Conservation (phyloP, 2,113 vertebrate species). For the Anguilla rostrata region DNA sequence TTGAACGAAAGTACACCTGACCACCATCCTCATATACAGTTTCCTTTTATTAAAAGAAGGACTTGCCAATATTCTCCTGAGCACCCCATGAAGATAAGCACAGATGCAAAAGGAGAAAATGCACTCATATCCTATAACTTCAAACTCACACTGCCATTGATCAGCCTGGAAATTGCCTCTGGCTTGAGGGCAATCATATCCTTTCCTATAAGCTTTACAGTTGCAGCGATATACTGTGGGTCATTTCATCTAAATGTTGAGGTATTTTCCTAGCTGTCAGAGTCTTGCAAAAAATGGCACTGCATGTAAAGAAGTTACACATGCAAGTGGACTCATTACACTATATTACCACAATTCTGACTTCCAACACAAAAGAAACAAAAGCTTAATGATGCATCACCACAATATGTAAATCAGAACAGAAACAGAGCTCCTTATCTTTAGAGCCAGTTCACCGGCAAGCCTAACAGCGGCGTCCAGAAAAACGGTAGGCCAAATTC, state of each 20-base stretch:
- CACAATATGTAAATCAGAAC: background rate
- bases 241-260: background rate
- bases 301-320: background rate
- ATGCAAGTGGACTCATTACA: background rate
- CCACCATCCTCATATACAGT: too few species aligned
- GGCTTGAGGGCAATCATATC: background rate
- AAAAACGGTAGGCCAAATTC: background rate
- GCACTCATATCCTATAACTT: background rate
- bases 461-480: background rate
- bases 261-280: background rate
- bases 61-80: background rate
- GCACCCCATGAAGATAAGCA: background rate
- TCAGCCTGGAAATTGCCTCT: background rate
- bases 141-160: background rate
- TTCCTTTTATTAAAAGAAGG: background rate
- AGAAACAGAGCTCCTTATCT: background rate
- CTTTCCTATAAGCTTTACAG: background rate
- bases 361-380: background rate
- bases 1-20: too few species aligned
- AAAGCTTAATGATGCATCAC: background rate
- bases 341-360: background rate
- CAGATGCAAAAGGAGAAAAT: background rate
- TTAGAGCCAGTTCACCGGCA: background rate
- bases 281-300: background rate
- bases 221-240: background rate